Evolutionary conservation across 2,797 vertebrate genomes (phyloP).

Genomic region (Pristis pectinata): DNA sequence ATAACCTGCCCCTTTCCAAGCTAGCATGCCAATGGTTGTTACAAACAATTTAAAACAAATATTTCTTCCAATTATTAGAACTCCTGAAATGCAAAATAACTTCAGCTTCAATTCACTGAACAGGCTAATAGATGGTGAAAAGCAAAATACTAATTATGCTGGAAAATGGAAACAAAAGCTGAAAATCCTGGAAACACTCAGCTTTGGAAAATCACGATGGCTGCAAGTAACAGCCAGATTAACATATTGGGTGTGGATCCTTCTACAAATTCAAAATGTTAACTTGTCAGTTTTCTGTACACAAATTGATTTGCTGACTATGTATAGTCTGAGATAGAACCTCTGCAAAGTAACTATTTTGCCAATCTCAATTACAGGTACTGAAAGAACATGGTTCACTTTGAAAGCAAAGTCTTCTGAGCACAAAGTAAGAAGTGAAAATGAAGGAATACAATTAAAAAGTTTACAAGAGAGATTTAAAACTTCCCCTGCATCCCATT

Average conservation of each 20-base stretch:
- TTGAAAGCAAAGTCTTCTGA: not conserved
- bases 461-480: slow-evolving; percentile 1
- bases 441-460: not conserved
- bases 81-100: not conserved
- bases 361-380: not conserved
- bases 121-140: not conserved
- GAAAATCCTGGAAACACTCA: not conserved
- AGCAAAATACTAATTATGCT: not conserved
- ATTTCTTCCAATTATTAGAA: not conserved
- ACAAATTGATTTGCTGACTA: not conserved
- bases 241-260: not conserved
- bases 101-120: not conserved
- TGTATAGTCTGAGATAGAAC: not conserved
- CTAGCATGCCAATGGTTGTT: no score
- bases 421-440: not conserved
- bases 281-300: not conserved
- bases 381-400: not conserved
- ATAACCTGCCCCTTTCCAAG: not conserved
- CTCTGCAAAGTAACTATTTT: not conserved
- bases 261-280: not conserved
- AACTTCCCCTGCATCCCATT: not conserved
- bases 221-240: not conserved
- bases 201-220: no score
- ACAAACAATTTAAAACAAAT: not conserved
- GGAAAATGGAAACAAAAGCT: not conserved